Evolutionary conservation across 2,888 invertebrate species (phyloP), one percentile per base, ranked within the genome.

Genomic region (Odontomyia ornata): DNA sequence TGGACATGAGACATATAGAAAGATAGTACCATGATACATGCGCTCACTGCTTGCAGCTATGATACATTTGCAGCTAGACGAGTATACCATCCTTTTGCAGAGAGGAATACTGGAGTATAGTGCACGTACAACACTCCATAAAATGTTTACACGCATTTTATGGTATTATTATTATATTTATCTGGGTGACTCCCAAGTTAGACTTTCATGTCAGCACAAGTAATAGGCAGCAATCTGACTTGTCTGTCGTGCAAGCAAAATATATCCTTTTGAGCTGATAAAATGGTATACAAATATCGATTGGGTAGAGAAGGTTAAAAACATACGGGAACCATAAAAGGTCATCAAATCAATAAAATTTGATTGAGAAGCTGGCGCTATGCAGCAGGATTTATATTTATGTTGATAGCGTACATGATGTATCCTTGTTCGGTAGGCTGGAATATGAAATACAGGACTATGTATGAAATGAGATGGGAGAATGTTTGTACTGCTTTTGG

Each of bases 261-360:
- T n/a, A n/a, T n/a, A n/a, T n/a, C n/a, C n/a, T n/a, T n/a, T n/a
- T n/a, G n/a, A n/a, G n/a, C n/a, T n/a, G n/a, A n/a, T n/a, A n/a
- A n/a, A n/a, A n/a, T n/a, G n/a, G n/a, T n/a, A n/a, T n/a, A n/a
- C n/a, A n/a, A n/a, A n/a, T n/a, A n/a, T n/a, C n/a, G n/a, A n/a
- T n/a, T 52, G 52, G 4, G 52, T 52, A 15, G 18, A 13, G 15
- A 11, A 64, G 13, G n/a, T 15, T 18, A 15, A 46, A 25, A 56
- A 27, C 52, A 72, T 52, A 52, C 18, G 71, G 71, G 28, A 56
- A 52, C 56, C 56, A 56, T 72, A 72, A 72, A 72, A 72, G 71
- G 71, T 72, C 71, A 72, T 72, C 71, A 72, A 72, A 72, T 72
- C 71, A 72, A 72, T 72, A 72, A 72, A 72, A 56, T 72, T 72